Base-by-base conservation (phyloP, 2,888 invertebrate species). In the Epirrhoe tristata region DNA sequence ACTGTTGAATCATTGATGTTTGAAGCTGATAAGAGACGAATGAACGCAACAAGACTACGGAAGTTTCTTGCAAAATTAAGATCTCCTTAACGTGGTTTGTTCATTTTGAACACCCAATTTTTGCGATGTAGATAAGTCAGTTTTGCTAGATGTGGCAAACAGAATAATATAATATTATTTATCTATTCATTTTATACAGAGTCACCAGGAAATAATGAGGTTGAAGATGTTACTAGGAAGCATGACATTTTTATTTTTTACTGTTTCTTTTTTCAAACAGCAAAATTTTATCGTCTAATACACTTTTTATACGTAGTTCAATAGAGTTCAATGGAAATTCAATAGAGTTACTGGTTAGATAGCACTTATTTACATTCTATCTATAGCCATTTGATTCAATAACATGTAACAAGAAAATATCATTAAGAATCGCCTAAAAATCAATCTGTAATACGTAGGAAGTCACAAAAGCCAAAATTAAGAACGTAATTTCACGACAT, bases 401-500 rank as follows among this genome's bases (percentile, higher is more conserved):
- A 48, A 48, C 1, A 48, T 14, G 48, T 48, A 14, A 48, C 6
- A 48, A 48, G 12, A 48, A 4, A 7, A 6, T 16, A 3, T 0
- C 14, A 48, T 14, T 5, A 1, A 16, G 8, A 8, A 14, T 32
- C 8, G n/a, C 34, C 24, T 7, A 24, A 55, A 50, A 62, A 51
- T 14, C 62, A 51, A 63, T 57, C 32, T 43, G 16, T 43, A 32
- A 62, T 31, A 55, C 14, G 52, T 24, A 12, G 62, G 52, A 63
- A 63, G 50, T 63, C 55, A 55, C 51, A 63, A 69, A 58, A 52
- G 62, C 51, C 65, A 57, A 51, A 66, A 55, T n/a, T n/a, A 64
- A 63, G 55, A 63, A 60, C 36, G 55, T 14, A 1, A 62, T 74
- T 70, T 69, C 68, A 67, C 70, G 55, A 70, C 61, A 64, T 70